These are phyloP conservation scores for Bungarus multicinctus DNA, from an alignment of 2,113 vertebrate genomes.

Conservation along the genomic window DNA sequence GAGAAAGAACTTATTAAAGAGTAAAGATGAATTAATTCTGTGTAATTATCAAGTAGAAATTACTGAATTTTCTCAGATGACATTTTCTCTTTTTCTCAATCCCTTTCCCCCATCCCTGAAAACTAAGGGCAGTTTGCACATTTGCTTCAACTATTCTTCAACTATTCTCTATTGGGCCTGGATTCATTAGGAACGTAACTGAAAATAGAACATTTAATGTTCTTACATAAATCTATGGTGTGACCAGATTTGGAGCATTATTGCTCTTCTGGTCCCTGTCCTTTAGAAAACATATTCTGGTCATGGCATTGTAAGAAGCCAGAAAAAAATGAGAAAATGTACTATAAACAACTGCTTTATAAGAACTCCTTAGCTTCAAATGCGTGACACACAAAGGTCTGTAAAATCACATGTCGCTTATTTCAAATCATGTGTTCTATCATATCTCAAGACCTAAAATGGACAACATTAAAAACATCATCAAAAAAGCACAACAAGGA, in stretches of 20 bases:
- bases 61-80: not conserved
- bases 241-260: not conserved
- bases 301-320: not conserved
- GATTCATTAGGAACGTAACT: not conserved
- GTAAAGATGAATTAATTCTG: not conserved
- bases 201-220: not conserved
- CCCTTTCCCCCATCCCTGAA: not conserved
- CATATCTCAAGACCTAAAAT: too few relatives aligned
- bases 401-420: not conserved
- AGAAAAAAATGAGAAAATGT: not conserved
- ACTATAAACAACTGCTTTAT: not conserved
- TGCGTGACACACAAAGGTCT: not conserved
- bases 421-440: not conserved
- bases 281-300: not conserved
- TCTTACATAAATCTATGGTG: not conserved
- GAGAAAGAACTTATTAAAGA: not conserved
- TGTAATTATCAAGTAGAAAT: not conserved
- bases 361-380: not conserved
- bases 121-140: not conserved
- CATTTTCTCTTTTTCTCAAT: not conserved
- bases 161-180: not conserved
- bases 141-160: not conserved
- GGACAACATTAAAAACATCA: too few relatives aligned
- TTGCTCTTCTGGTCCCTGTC: not conserved
- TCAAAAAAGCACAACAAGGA: too few relatives aligned